Conservation (phyloP, 2,797 vertebrate species). For the Fundulus diaphanus region DNA sequence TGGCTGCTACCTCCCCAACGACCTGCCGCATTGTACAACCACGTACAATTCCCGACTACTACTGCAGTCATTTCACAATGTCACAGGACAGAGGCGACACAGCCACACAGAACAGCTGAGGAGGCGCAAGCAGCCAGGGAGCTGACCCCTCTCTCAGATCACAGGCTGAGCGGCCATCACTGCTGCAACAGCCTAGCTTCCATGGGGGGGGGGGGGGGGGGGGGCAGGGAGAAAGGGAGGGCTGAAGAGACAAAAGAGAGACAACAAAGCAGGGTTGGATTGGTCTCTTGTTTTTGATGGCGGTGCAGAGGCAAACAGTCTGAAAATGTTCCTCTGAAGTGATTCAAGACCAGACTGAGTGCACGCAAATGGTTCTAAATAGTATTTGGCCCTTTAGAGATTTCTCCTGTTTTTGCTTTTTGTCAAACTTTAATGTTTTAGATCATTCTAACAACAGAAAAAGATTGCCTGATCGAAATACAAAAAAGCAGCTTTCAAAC, state of each 20-base stretch:
- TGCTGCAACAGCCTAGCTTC: slow-evolving; percentile 58
- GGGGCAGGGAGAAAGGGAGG: neutral
- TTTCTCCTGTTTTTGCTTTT: too few species aligned
- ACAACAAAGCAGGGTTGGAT: slow-evolving; percentile 38
- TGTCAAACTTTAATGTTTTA: neutral
- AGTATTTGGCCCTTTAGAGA: neutral
- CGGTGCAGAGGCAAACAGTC: slow-evolving; percentile 1
- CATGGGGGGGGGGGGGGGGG: slow-evolving; percentile 12
- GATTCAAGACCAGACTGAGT: neutral
- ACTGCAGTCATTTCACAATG: slow-evolving; percentile 85
- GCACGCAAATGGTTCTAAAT: slow-evolving; percentile 16
- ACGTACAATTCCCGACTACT: slow-evolving; percentile 65
- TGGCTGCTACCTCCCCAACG: slow-evolving; percentile 70
- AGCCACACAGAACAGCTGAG: slow-evolving; percentile 24
- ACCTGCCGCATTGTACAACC: slow-evolving; percentile 80
- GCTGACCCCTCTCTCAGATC: slow-evolving; percentile 51
- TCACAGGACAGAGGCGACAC: slow-evolving; percentile 65
- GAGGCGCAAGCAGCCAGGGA: slow-evolving; percentile 33
- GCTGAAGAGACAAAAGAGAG: slow-evolving; percentile 40
- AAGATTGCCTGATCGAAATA: neutral
- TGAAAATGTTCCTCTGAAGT: slow-evolving; percentile 1
- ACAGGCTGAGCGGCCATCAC: slow-evolving; percentile 15
- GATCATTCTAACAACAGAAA: neutral
- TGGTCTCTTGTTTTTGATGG: slow-evolving; percentile 5
- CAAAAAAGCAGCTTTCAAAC: neutral